phyloP scores from a whole-genome alignment of 1,140 invertebrate genomes.

The Polypedilum vanderplanki region DNA sequence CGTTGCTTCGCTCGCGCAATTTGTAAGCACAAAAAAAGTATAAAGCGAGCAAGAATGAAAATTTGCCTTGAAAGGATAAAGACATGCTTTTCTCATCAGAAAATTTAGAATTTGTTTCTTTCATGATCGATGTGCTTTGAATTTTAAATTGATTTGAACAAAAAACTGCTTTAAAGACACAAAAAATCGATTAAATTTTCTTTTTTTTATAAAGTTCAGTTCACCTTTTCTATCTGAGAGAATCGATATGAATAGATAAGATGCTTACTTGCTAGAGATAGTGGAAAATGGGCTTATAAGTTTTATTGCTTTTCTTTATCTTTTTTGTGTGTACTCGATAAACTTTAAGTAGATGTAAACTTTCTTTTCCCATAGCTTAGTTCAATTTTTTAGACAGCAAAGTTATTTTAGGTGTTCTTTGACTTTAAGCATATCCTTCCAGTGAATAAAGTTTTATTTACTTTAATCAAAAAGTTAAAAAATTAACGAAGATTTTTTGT shows the following conservation, averaged over 20 bases:
- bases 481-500: no score
- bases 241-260: no score
- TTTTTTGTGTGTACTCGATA: neutral
- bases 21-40: neutral
- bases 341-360: conserved; percentile 13
- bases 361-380: neutral
- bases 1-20: neutral
- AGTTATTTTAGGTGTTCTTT: no score
- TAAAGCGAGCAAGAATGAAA: neutral
- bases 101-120: neutral
- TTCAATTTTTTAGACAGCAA: neutral
- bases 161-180: neutral
- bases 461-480: no score
- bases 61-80: conserved; percentile 5
- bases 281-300: neutral
- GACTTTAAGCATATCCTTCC: no score
- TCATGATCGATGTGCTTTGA: conserved; percentile 10
- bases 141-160: neutral
- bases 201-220: neutral
- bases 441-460: no score
- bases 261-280: no score
- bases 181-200: neutral
- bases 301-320: neutral
- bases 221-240: no score
- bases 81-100: neutral